These are phyloP conservation scores for Seira musarum DNA, from an alignment of 2,888 invertebrate species.

Conservation along the genomic window DNA sequence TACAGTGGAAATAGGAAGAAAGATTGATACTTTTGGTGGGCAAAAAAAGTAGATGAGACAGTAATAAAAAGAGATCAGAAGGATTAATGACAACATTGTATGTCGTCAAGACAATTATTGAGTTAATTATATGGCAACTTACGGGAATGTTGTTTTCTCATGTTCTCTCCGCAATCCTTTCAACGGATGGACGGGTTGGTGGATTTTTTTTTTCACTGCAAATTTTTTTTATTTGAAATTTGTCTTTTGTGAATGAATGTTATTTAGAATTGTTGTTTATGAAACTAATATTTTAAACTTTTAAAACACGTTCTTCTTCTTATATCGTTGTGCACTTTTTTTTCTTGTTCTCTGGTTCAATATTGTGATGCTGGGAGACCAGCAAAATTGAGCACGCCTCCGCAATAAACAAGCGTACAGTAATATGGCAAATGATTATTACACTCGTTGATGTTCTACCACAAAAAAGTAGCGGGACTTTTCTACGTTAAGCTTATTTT, in stretches of 20 bases:
- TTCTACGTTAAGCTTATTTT: conserved; percentile 5
- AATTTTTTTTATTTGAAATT: no score
- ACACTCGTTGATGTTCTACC: conserved; percentile 15
- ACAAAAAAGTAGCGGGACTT: conserved; percentile 15
- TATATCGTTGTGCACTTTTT: neutral
- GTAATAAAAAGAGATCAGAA: conserved; percentile 29
- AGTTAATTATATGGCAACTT: conserved; percentile 70
- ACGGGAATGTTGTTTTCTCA: conserved; percentile 70
- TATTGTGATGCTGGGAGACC: no score
- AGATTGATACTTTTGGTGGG: conserved; percentile 20
- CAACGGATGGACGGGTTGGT: no score
- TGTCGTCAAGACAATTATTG: conserved; percentile 25
- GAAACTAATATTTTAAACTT: no score
- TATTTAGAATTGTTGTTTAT: no score
- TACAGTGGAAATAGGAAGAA: neutral
- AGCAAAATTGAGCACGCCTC: conserved; percentile 1
- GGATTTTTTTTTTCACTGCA: no score
- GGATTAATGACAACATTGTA: conserved; percentile 31
- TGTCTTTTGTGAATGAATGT: no score
- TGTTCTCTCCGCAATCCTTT: conserved; percentile 65
- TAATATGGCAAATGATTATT: no score
- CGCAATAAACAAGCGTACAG: conserved; percentile 5
- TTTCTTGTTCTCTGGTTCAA: no score
- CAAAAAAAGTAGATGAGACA: neutral
- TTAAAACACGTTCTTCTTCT: no score